Conservation (phyloP, 2,113 vertebrate genomes). For the Paradoxurus hermaphroditus region DNA sequence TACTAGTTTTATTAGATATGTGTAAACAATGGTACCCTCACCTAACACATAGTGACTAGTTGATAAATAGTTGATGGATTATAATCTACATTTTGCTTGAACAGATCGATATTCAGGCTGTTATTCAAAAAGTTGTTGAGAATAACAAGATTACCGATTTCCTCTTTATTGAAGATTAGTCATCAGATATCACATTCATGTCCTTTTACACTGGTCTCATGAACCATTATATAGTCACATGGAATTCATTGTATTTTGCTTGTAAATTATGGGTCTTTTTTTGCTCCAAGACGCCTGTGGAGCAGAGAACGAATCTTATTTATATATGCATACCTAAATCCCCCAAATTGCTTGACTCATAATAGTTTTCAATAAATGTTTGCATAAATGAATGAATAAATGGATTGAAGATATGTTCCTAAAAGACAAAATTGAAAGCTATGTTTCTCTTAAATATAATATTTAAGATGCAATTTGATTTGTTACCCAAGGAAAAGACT, state of each 20-base stretch:
- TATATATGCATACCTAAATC: not conserved
- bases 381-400: constrained; percentile 27
- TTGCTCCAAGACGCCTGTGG: not conserved
- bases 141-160: not conserved
- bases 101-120: not conserved
- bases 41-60: not conserved
- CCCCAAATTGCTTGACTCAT: not conserved
- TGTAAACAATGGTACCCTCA: not conserved
- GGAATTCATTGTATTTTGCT: not conserved
- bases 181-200: not conserved
- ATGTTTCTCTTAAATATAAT: constrained; percentile 27
- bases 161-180: not conserved
- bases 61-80: not conserved
- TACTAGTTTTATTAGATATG: not conserved
- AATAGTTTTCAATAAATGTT: not conserved
- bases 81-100: not conserved
- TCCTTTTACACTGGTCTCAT: not conserved
- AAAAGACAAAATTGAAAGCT: constrained; percentile 27
- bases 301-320: not conserved
- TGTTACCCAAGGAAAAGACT: constrained; percentile 20
- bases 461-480: constrained; percentile 41
- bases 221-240: not conserved
- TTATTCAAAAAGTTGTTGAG: not conserved
- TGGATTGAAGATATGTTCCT: not conserved
- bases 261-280: not conserved